A percentile compares a stretch with the other conserved stretches of the same genome.
Evolutionary conservation across 2,888 invertebrate species (phyloP).

Genomic region (Erebia aethiops): DNA sequence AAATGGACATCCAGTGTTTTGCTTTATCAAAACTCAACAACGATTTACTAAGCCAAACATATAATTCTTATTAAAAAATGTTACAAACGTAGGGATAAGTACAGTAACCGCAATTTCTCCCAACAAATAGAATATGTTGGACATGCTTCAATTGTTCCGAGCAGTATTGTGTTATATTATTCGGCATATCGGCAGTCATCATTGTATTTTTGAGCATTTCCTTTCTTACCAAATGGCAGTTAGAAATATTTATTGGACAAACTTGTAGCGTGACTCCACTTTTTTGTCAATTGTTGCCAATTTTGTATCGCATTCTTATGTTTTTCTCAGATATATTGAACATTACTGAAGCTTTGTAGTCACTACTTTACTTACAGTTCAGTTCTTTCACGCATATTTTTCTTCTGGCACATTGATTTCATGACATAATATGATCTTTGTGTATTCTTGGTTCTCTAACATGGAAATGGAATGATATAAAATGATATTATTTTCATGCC

Average conservation of each 20-base stretch:
- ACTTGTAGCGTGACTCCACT: slow-evolving; percentile 76
- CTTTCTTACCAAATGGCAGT: slow-evolving; percentile 79
- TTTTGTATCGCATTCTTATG: slow-evolving; percentile 60
- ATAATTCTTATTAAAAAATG: background rate
- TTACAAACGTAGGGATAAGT: slow-evolving; percentile 52
- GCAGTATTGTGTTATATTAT: slow-evolving; percentile 76
- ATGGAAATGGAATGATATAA: background rate
- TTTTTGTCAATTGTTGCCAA: slow-evolving; percentile 74
- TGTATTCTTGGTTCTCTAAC: background rate
- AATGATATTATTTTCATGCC: background rate
- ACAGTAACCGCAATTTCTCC: slow-evolving; percentile 64
- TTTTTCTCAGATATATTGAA: slow-evolving; percentile 55
- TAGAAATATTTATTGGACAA: slow-evolving; percentile 80
- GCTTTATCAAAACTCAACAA: no score
- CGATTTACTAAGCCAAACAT: background rate
- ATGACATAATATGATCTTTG: slow-evolving; percentile 6
- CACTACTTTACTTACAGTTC: slow-evolving; percentile 58
- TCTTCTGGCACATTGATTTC: slow-evolving; percentile 30
- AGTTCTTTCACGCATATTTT: slow-evolving; percentile 34
- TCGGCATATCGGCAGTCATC: slow-evolving; percentile 68
- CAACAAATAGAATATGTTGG: slow-evolving; percentile 77
- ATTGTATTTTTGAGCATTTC: slow-evolving; percentile 80
- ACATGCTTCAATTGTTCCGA: slow-evolving; percentile 70
- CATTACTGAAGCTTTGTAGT: slow-evolving; percentile 63
- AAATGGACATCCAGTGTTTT: no score